Base-by-base conservation (phyloP, 2,888 invertebrate species). In the Archips xylosteana region DNA sequence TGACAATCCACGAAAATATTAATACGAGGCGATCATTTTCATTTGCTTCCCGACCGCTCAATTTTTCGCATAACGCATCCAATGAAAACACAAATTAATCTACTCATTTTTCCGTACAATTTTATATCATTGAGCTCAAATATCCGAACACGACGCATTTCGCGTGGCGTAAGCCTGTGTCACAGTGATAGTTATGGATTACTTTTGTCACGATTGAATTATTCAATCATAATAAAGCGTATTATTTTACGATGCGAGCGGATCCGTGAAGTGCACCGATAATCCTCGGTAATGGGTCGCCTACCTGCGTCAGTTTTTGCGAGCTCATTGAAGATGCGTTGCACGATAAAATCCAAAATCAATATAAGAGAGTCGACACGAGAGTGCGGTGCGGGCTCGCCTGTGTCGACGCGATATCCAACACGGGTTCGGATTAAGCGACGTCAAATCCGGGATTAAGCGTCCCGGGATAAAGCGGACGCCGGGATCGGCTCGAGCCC, bases 391-490 rank as follows among this genome's bases (percentile, higher is more conserved):
- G 87, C 86, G 89, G 87, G 84, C 83, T 89, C 89, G 88, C 90
- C 83, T 93, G 94, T 93, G 94, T 91, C 92, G 93, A 92, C 95
- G 95, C 95, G 95, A 95, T 95, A 95, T 94, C 95, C 95, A 94
- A 95, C 95, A 95, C 95, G 95, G 95, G 95, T 95, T 87, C 94
- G 95, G 96, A 96, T 95, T 96, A 95, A 95, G 94, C 92, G 92
- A 94, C 95, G 94, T 92, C 92, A 92, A 94, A 94, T 94, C 94
- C 92, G 84, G 94, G 95, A 94, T 94, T 95, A 94, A 94, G 85
- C 87, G 85, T 85, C 80, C 89, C 85, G 88, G 94, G 92, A 92
- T 92, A 93, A 92, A 92, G 85, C 89, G 87, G 84, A 87, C 87
- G 84, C 86, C 84, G 88, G 92, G 89, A 89, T 89, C 89, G 88